Evolutionary conservation across 2,888 invertebrate genomes (phyloP), one percentile per base, ranked within the genome.

Genomic region (Nasonovia ribisnigri): DNA sequence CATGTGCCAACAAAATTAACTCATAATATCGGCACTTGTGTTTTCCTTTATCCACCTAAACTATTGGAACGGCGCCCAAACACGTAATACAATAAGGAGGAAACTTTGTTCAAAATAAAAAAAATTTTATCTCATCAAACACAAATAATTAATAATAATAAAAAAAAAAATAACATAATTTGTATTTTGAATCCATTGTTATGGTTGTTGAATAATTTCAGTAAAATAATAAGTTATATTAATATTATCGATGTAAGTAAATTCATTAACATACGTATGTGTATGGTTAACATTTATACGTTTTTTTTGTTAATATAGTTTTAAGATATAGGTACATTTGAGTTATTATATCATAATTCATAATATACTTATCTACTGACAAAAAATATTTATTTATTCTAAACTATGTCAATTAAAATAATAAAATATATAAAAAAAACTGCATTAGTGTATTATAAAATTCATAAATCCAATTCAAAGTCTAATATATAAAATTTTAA

Each of bases 1-100:
- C 93, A n/a, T 60, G 90, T 86, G 90, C 90, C 84, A 93, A 93
- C 46, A 24, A 87, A 26, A 43, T 86, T 57, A 29, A 48, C 26
- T n/a, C 46, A 42, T 67, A 26, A 77, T 36, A 51, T 57, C 84
- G 84, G 89, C 48, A 60, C 90, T 84, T 54, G 1, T 57, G 46
- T 67, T 67, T 67, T 92, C 16, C 84, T 29, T 84, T 86, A 42
- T 89, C 46, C 84, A 86, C 84, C 57, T 11, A 43, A 43, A 54
- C 77, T 43, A 29, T 36, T 93, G 92, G 89, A 84, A 57, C 54
- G 36, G 46, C 54, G 89, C 89, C 89, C 43, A 46, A 57, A 93
- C 54, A 67, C 67, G 48, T 24, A 29, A 46, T 6, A 77, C 77
- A 77, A 77, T 77, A 36, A 24, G 77, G 36, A 20, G 42, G 36